Conservation (phyloP, 2,888 invertebrate species). For the Apantesis nais region DNA sequence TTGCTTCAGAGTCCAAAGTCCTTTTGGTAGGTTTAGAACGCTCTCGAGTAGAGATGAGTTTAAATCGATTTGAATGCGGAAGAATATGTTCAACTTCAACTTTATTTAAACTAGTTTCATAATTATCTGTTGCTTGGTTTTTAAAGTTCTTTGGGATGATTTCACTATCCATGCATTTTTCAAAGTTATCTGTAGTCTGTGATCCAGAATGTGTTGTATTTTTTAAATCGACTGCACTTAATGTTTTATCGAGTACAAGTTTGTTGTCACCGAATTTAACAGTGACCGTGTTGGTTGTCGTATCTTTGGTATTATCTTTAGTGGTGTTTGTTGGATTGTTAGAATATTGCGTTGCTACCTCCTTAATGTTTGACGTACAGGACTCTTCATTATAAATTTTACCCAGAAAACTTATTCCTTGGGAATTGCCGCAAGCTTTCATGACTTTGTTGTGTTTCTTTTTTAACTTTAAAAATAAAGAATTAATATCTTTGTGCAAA, state of each 20-base stretch:
- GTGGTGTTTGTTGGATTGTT: neutral
- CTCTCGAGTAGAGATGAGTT: conserved; percentile 48
- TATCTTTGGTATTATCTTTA: conserved; percentile 13
- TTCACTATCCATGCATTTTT: conserved; percentile 5
- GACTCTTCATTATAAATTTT: conserved; percentile 66
- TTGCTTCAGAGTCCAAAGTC: conserved; percentile 39
- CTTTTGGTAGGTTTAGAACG: conserved; percentile 54
- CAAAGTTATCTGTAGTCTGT: conserved; percentile 24
- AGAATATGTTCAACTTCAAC: conserved; percentile 41
- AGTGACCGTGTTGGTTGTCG: conserved; percentile 26
- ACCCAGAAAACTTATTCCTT: conserved; percentile 65
- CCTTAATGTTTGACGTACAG: conserved; percentile 37
- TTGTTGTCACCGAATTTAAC: conserved; percentile 16
- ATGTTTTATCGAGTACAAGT: conserved; percentile 23
- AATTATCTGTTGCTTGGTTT: conserved; percentile 10
- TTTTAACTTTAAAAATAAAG: conserved; percentile 60
- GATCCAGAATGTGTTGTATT: conserved; percentile 16
- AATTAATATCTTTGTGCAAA: conserved; percentile 67
- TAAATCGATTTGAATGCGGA: conserved; percentile 53
- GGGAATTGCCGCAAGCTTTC: conserved; percentile 49
- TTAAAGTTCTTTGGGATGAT: conserved; percentile 15
- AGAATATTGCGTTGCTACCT: conserved; percentile 51
- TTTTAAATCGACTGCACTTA: conserved; percentile 32
- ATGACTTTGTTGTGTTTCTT: conserved; percentile 63
- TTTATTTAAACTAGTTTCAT: neutral